phyloP scores from a whole-genome alignment of 2,888 invertebrate species.

The Polyommatus iphigenia region DNA sequence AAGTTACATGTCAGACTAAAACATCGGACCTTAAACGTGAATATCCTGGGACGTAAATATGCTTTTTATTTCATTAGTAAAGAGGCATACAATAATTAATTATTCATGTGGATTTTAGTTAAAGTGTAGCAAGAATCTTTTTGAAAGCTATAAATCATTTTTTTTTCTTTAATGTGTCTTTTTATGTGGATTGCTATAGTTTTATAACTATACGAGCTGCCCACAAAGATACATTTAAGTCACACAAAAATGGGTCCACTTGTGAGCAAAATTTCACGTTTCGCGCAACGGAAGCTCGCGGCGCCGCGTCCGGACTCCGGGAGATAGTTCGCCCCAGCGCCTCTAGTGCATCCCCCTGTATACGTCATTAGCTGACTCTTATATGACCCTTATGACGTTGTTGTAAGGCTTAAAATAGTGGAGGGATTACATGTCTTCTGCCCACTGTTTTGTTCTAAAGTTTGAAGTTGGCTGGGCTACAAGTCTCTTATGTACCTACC shows the following conservation, averaged over 20 bases:
- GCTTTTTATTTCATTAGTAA: too few species aligned
- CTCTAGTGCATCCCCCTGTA: conserved; percentile 53
- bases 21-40: too few species aligned
- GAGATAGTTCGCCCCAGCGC: conserved; percentile 67
- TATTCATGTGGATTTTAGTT: too few species aligned
- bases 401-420: background rate
- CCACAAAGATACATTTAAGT: background rate
- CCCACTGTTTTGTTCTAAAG: conserved; percentile 3
- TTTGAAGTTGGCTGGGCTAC: background rate
- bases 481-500: too few species aligned
- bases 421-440: background rate
- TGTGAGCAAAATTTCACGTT: background rate
- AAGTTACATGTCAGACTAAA: too few species aligned
- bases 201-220: too few species aligned
- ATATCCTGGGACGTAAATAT: too few species aligned
- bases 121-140: too few species aligned
- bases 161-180: too few species aligned
- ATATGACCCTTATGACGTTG: background rate
- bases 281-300: conserved; percentile 65
- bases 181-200: too few species aligned
- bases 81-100: too few species aligned
- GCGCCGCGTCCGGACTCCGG: conserved; percentile 67
- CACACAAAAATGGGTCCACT: conserved; percentile 14
- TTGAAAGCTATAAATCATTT: too few species aligned
- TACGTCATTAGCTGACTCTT: conserved; percentile 28